These are phyloP conservation scores for Nesometra sesokonis DNA, from an alignment of 35 echinoderm and acorn worm species.

Conservation along the genomic window DNA sequence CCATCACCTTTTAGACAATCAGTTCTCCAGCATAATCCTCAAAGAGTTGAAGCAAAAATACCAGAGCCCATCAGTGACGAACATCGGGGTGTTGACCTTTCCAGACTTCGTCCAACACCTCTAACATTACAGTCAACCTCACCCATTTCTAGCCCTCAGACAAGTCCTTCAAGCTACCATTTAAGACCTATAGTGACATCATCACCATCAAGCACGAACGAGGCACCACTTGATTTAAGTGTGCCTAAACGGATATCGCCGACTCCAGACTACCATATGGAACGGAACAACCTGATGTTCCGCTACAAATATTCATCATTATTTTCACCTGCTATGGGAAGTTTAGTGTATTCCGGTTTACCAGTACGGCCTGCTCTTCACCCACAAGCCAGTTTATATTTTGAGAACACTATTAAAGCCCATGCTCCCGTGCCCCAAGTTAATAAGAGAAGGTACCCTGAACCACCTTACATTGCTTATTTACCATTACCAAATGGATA, in stretches of 20 bases:
- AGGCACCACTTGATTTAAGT: conserved; percentile 62
- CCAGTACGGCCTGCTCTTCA: conserved; percentile 10
- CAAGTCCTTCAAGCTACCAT: background rate
- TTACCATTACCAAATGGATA: background rate
- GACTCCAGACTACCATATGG: background rate
- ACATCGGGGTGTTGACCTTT: background rate
- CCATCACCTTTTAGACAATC: background rate
- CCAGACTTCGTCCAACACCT: background rate
- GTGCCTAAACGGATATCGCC: conserved; percentile 43
- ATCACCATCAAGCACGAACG: conserved; percentile 28
- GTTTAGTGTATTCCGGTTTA: conserved; percentile 30
- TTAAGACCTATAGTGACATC: conserved; percentile 4
- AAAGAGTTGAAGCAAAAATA: background rate
- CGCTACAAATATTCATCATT: conserved; percentile 74
- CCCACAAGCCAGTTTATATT: conserved; percentile 33
- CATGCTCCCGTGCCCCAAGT: background rate
- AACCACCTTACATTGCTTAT: background rate
- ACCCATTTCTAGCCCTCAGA: background rate
- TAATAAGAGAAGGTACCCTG: background rate
- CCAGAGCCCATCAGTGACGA: background rate
- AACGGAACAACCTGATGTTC: conserved; percentile 40
- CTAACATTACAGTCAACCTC: background rate
- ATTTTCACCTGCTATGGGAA: conserved; percentile 40
- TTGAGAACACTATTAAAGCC: conserved; percentile 75
- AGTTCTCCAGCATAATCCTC: no score